Conservation (phyloP, 2,113 vertebrate species). For the Mustelus asterias region DNA sequence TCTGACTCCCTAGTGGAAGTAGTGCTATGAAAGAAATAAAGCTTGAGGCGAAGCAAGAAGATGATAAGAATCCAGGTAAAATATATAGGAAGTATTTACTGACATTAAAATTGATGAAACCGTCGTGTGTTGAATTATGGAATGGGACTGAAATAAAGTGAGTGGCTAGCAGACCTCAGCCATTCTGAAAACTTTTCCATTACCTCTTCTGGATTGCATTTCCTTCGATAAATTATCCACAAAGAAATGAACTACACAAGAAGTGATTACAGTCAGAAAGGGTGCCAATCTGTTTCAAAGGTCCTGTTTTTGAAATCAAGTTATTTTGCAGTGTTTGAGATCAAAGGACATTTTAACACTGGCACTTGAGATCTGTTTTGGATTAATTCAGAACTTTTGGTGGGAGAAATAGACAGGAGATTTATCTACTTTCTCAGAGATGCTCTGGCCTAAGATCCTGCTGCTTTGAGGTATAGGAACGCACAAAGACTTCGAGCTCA, state of each 20-base stretch:
- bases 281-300: background rate
- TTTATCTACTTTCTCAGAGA: conserved; percentile 17
- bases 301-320: background rate
- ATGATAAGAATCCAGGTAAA: background rate
- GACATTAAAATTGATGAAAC: background rate
- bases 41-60: background rate
- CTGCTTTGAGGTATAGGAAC: background rate
- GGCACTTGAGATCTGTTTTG: background rate
- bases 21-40: background rate
- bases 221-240: background rate
- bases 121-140: background rate
- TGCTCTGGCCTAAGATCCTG: background rate
- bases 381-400: background rate
- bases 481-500: background rate
- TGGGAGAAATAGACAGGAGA: background rate
- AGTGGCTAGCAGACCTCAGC: background rate
- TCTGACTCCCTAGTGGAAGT: background rate
- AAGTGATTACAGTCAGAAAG: background rate
- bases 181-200: background rate
- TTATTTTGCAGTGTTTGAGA: background rate
- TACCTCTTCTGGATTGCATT: background rate
- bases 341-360: conserved; percentile 17
- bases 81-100: background rate
- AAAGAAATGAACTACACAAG: background rate
- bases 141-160: background rate